Percentiles rank a stretch among this genome's conserved stretches.
Conservation (phyloP, 2,797 vertebrate species). For the Hydrocynus forskahlii region DNA sequence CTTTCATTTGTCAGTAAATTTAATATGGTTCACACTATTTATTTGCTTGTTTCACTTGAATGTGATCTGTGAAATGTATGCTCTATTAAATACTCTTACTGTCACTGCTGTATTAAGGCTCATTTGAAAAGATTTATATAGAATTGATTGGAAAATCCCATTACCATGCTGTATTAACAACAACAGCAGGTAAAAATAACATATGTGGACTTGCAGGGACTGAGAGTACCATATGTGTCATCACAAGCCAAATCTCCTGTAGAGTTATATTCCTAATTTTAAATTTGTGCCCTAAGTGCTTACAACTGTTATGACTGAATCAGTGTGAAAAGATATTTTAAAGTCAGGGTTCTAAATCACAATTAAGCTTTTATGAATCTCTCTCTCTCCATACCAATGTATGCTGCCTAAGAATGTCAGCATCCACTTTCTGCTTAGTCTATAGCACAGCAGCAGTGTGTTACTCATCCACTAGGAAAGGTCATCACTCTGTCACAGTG, state of each 20-base stretch:
- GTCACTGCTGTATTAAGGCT: background rate
- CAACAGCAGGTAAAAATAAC: background rate
- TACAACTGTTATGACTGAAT: background rate
- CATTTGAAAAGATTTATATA: background rate
- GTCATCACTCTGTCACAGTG: background rate
- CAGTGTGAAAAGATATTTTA: background rate
- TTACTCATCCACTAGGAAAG: conserved; percentile 21
- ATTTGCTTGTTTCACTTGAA: no score
- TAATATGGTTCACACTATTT: no score
- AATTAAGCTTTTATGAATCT: background rate
- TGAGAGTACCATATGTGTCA: background rate
- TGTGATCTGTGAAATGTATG: no score
- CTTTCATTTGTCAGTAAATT: no score
- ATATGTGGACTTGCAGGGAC: background rate
- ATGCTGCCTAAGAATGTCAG: background rate
- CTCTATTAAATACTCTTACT: no score
- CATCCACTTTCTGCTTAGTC: background rate
- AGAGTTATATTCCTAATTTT: background rate
- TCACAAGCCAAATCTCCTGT: background rate
- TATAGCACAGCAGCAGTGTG: background rate
- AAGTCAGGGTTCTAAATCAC: background rate
- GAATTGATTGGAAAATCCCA: background rate
- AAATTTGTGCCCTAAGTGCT: background rate
- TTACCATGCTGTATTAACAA: background rate
- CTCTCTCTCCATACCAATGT: background rate